Conservation (phyloP, 1,140 invertebrate species). For the Panulirus ornatus region DNA sequence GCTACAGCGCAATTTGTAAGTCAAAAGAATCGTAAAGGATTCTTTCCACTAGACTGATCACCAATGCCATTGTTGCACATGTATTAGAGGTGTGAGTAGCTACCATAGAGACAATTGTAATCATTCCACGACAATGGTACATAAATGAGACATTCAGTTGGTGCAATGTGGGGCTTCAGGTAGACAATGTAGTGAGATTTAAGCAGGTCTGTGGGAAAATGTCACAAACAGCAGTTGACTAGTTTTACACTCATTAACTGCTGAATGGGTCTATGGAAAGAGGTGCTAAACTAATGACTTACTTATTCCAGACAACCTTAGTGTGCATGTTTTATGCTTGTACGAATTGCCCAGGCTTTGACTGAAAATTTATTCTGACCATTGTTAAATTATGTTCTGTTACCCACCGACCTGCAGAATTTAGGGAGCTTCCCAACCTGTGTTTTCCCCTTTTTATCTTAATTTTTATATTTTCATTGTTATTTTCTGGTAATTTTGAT, state of each 20-base stretch:
- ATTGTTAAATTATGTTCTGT: neutral
- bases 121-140: slow-evolving; percentile 70
- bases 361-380: no score
- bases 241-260: neutral
- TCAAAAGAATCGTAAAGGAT: neutral
- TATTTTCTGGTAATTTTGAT: slow-evolving; percentile 32
- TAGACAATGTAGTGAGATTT: slow-evolving; percentile 7
- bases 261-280: neutral
- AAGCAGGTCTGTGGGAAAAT: slow-evolving; percentile 32
- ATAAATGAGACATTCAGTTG: slow-evolving; percentile 64
- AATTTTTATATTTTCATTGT: slow-evolving; percentile 35
- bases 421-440: slow-evolving; percentile 39
- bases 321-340: neutral
- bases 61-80: slow-evolving; percentile 34
- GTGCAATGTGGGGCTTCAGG: slow-evolving; percentile 60
- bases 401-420: slow-evolving; percentile 1
- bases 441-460: slow-evolving; percentile 25
- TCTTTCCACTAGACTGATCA: slow-evolving; percentile 6
- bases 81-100: slow-evolving; percentile 33
- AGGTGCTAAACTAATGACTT: neutral
- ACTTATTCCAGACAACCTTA: neutral
- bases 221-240: neutral
- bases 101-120: slow-evolving; percentile 38
- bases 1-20: neutral
- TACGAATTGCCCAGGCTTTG: no score